Evolutionary conservation across 2,888 invertebrate genomes (phyloP), one percentile per base, ranked within the genome.

Genomic region (Suillia variegata): DNA sequence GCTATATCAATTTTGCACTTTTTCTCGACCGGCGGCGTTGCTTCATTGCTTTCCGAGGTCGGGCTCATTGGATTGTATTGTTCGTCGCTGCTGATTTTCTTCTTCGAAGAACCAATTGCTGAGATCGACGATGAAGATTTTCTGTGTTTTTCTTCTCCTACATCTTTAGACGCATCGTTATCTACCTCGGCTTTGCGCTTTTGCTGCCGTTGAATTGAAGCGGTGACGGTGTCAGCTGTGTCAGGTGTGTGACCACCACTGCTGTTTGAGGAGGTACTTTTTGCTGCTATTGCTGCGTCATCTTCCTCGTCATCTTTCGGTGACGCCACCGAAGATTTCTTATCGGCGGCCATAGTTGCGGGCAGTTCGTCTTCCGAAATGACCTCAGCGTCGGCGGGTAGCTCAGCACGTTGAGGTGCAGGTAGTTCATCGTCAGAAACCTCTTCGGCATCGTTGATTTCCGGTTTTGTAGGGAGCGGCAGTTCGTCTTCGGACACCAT

Each of bases 331-430:
- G 62, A 66, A 54, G 56, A 62, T 31, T 57, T 67, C 2, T 68
- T 65, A 12, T 17, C 54, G 15, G 24, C 49, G 5, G 54, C 31
- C 8, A 13, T 65, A 69, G 34, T 72, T 73, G 51, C 83, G 6
- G 92, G 92, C 38, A 93, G 78, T 79, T 93, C 93, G 77, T 93
- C 93, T 79, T 93, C 93, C 0, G 92, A 92, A 8, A 93, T 92
- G 52, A 90, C 88, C 83, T 89, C 89, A 56, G 89, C 89, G 74
- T 89, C 89, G 50, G 88, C 88, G 31, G 89, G 89, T 54, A 89
- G 73, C 67, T 90, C 89, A 31, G 89, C 89, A 31, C 89, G 85
- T 73, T 88, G 88, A 1, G 89, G 89, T 0, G 88, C 89, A 1
- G 90, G 90, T 21, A 90, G 78, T 76, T 90, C 90, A 77, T 90